Conservation (phyloP, 2,888 invertebrate species). For the Punctoribates punctum region DNA sequence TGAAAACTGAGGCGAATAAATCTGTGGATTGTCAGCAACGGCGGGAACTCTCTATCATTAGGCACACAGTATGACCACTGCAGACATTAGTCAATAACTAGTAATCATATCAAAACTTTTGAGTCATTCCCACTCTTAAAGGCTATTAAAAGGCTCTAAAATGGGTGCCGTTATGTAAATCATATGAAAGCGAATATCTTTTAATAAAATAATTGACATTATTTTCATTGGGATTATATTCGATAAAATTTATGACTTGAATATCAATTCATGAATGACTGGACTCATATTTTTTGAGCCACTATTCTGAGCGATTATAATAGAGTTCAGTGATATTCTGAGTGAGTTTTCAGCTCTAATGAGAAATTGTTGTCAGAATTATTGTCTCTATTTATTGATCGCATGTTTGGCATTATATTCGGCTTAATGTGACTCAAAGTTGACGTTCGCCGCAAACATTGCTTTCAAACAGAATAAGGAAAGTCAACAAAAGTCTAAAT, state of each 20-base stretch:
- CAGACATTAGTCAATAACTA: conserved; percentile 14
- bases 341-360: background rate
- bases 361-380: background rate
- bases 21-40: conserved; percentile 7
- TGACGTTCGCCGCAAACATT: background rate
- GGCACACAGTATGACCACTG: conserved; percentile 35
- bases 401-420: background rate
- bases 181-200: background rate
- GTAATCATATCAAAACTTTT: conserved; percentile 21
- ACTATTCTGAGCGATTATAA: background rate
- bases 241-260: background rate
- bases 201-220: background rate
- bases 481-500: background rate
- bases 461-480: background rate
- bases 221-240: background rate
- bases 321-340: background rate
- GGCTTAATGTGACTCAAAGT: background rate
- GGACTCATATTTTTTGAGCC: background rate
- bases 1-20: background rate
- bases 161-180: background rate
- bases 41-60: conserved; percentile 30
- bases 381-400: conserved; percentile 15
- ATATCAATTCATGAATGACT: conserved; percentile 2
- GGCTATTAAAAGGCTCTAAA: background rate
- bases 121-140: background rate